Conservation (phyloP, 2,113 vertebrate genomes). For the Neofelis nebulosa region DNA sequence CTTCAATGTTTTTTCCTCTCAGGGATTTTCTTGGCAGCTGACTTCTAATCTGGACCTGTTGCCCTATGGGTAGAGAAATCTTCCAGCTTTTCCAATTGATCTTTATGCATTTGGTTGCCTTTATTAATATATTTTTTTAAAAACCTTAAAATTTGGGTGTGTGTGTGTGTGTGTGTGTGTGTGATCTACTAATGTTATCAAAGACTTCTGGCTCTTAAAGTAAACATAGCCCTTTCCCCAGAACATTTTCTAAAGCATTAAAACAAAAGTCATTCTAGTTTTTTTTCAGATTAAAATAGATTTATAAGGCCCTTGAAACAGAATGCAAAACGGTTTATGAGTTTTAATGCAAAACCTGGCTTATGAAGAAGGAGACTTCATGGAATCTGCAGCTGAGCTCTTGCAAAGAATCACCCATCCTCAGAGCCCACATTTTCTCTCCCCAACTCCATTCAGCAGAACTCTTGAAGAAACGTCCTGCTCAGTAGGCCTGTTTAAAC, state of each 20-base stretch:
- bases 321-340: background rate
- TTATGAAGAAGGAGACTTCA: background rate
- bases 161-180: background rate
- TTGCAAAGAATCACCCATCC: background rate
- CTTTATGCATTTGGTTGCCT: background rate
- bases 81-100: background rate
- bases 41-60: conserved; percentile 1
- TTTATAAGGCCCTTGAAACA: background rate
- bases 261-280: background rate
- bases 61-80: background rate
- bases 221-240: background rate
- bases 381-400: background rate
- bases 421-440: background rate
- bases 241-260: conserved; percentile 13
- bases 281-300: conserved; percentile 19
- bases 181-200: background rate
- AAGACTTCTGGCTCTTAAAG: conserved; percentile 5
- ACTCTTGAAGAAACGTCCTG: background rate
- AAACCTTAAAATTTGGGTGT: background rate
- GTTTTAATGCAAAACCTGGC: background rate
- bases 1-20: conserved; percentile 8
- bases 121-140: background rate
- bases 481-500: background rate
- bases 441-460: background rate
- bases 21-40: conserved; percentile 32